Base-by-base conservation (phyloP, 2,888 invertebrate genomes). In the Pheosia gnoma region DNA sequence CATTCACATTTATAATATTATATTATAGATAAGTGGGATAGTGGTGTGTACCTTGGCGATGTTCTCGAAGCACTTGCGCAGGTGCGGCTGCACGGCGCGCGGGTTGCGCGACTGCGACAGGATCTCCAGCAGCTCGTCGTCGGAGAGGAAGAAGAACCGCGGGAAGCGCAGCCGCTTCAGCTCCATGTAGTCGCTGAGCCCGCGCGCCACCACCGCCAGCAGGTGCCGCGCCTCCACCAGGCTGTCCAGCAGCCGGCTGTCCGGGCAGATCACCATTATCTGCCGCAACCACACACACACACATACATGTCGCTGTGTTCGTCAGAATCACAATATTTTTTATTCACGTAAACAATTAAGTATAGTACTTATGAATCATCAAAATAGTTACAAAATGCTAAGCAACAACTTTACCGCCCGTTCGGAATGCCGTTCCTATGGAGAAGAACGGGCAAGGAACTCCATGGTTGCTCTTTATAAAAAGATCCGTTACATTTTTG, bases 1-100 rank as follows among this genome's bases (percentile, higher is more conserved):
- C n/a, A n/a, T n/a, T n/a, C n/a, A n/a, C n/a, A n/a, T n/a, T n/a
- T n/a, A n/a, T n/a, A n/a, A n/a, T n/a, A n/a, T n/a, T n/a, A n/a
- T n/a, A n/a, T n/a, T n/a, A n/a, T n/a, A n/a, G n/a, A n/a, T n/a
- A n/a, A n/a, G n/a, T n/a, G 25, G 25, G 25, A 2, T 51, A 47
- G 13, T 7, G 0, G 9, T 3, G 1, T 2, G n/a, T 52, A 95
- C 95, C 91, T 90, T 94, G 8, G 95, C 95, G 75, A 97, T 96
- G 78, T 96, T 96, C 84, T 97, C 97, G 85, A 97, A 97, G 86
- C 97, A 97, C 85, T 97, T 97, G 70, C 96, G 94, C n/a, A 97
- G 89, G 87, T 97, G 97, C 0, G 97, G 97, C 83, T 97, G 97
- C 3, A 97, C 96, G 0, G 96, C 95, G 54, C 94, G 87, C 0